Conservation (phyloP, 2,888 invertebrate genomes). For the Epiperipatus broadwayi region DNA sequence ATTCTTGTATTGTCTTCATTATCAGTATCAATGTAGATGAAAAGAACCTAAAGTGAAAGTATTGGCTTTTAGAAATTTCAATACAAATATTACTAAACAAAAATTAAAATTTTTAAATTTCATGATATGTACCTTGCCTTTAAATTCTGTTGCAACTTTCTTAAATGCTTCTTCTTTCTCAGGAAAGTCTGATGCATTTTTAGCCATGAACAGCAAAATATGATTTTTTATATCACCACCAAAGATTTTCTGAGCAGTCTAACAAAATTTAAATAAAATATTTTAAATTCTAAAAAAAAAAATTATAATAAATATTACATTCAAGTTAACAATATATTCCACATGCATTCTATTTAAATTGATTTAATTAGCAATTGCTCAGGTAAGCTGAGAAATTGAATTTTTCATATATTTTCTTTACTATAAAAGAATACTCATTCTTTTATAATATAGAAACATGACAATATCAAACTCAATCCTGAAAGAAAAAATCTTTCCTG, state of each 20-base stretch:
- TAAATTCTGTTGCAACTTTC: slow-evolving; percentile 68
- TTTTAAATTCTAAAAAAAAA: slow-evolving; percentile 1
- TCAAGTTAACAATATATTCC: too few species aligned
- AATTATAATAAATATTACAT: too few species aligned
- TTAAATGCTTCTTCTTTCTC: slow-evolving; percentile 58
- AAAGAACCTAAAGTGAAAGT: slow-evolving; percentile 46
- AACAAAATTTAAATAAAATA: slow-evolving; percentile 15
- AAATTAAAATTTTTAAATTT: not conserved
- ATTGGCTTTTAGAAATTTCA: not conserved
- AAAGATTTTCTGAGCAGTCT: slow-evolving; percentile 90
- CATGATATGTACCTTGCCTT: slow-evolving; percentile 49
- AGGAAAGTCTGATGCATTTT: slow-evolving; percentile 57
- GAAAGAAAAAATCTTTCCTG: too few species aligned
- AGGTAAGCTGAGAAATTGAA: too few species aligned
- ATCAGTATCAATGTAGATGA: slow-evolving; percentile 84
- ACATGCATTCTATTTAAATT: too few species aligned
- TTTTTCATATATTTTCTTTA: too few species aligned
- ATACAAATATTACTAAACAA: not conserved
- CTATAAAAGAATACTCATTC: too few species aligned
- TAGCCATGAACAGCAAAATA: slow-evolving; percentile 79
- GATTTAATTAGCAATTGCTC: too few species aligned
- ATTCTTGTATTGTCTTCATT: slow-evolving; percentile 91
- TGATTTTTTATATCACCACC: slow-evolving; percentile 95
- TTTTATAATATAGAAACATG: too few species aligned
- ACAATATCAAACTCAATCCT: too few species aligned